phyloP scores from a whole-genome alignment of 1,140 invertebrate species.

The Brachionus paranguensis region DNA sequence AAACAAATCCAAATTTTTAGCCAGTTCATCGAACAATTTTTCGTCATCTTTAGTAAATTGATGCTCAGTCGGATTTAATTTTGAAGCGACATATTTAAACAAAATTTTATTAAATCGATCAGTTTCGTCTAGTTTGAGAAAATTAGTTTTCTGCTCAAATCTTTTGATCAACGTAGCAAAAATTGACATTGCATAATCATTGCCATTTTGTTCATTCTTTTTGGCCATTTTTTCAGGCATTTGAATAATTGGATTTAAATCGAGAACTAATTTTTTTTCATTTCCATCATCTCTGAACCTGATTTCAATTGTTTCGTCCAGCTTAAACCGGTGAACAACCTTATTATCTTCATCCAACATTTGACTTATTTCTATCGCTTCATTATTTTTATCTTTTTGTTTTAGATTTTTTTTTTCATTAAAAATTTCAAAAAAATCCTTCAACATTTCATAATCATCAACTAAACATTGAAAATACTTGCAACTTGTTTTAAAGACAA shows the following conservation, averaged over 20 bases:
- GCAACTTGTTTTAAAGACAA: background rate
- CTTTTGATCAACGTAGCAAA: background rate
- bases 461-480: background rate
- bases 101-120: background rate
- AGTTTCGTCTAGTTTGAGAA: background rate
- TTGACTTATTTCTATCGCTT: background rate
- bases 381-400: background rate
- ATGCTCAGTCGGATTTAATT: background rate
- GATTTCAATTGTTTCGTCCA: background rate
- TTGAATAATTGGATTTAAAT: background rate
- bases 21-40: background rate
- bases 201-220: background rate
- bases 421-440: constrained; percentile 1
- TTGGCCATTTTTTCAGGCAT: background rate
- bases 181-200: background rate
- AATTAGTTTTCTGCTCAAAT: constrained; percentile 17
- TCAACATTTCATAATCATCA: background rate
- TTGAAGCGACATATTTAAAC: background rate
- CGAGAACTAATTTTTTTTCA: background rate
- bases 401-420: background rate
- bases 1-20: background rate
- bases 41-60: background rate
- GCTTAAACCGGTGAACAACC: background rate
- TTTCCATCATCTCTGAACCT: background rate
- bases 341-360: background rate